Percentiles rank a stretch among this genome's conserved stretches.
These are phyloP conservation scores for Pachyramphus minor DNA, from an alignment of 2,113 vertebrate species.

Conservation along the genomic window DNA sequence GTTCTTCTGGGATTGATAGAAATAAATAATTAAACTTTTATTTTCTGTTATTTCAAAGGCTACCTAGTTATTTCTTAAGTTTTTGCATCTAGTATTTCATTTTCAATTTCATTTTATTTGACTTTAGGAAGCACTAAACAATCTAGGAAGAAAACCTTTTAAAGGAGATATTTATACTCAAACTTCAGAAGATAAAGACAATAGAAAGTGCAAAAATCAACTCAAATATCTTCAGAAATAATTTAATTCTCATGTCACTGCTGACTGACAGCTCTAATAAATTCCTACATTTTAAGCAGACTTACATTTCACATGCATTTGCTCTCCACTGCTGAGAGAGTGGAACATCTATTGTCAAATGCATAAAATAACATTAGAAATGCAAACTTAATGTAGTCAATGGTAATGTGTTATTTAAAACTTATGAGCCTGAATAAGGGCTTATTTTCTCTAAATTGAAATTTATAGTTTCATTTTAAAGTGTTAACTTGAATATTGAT, in stretches of 20 bases:
- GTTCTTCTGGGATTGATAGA: not conserved
- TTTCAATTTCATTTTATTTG: not conserved
- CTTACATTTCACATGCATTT: slow-evolving; percentile 73
- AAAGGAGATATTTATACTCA: slow-evolving; percentile 30
- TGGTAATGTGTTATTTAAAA: slow-evolving; percentile 86
- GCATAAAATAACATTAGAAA: slow-evolving; percentile 80
- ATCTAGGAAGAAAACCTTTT: slow-evolving; percentile 5
- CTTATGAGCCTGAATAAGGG: slow-evolving; percentile 80
- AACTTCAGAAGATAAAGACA: slow-evolving; percentile 66
- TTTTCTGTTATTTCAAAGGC: not conserved
- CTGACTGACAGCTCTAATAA: slow-evolving; percentile 82
- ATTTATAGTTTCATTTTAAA: slow-evolving; percentile 84
- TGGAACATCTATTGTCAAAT: slow-evolving; percentile 77
- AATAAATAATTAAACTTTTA: not conserved
- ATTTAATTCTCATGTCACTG: slow-evolving; percentile 69
- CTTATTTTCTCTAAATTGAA: slow-evolving; percentile 87
- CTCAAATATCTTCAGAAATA: slow-evolving; percentile 73
- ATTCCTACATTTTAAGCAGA: slow-evolving; percentile 77
- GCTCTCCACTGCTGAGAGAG: slow-evolving; percentile 65
- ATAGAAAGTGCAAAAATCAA: slow-evolving; percentile 33
- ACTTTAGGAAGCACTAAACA: not conserved
- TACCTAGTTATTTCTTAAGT: not conserved
- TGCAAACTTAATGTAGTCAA: slow-evolving; percentile 77
- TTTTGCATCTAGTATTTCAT: not conserved
- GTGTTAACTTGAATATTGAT: slow-evolving; percentile 78